phyloP scores from a whole-genome alignment of 2,797 vertebrate genomes.

The Chaunax sp. region DNA sequence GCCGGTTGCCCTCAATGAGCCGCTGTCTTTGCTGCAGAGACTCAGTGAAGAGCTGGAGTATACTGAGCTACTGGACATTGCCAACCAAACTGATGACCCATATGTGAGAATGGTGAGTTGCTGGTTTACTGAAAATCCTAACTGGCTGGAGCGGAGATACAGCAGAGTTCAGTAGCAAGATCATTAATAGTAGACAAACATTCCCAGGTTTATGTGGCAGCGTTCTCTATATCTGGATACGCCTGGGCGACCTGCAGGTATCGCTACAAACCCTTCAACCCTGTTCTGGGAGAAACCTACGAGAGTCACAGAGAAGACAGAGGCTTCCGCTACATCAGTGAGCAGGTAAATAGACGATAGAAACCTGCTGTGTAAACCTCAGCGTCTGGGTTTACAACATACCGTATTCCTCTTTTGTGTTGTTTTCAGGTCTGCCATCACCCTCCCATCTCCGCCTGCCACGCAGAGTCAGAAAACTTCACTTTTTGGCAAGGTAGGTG shows the following conservation, averaged over 20 bases:
- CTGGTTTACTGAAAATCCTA: not conserved
- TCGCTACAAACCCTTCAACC: slow-evolving; percentile 94
- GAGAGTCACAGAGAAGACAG: slow-evolving; percentile 89
- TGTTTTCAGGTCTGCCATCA: slow-evolving; percentile 89
- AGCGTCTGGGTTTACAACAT: not conserved
- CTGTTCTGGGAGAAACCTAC: slow-evolving; percentile 92
- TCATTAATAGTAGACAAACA: fast-evolving
- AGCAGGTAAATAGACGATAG: slow-evolving; percentile 83
- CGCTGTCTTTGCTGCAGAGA: slow-evolving; percentile 86
- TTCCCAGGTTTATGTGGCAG: slow-evolving; percentile 87
- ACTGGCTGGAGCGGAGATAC: not conserved
- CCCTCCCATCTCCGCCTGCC: slow-evolving; percentile 91
- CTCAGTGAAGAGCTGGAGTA: slow-evolving; percentile 93
- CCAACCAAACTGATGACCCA: slow-evolving; percentile 86
- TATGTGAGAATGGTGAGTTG: slow-evolving; percentile 88
- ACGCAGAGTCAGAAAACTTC: slow-evolving; percentile 92
- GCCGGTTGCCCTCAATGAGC: slow-evolving; percentile 88
- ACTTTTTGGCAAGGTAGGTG: slow-evolving; percentile 93
- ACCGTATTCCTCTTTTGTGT: not conserved
- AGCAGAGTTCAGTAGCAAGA: not conserved
- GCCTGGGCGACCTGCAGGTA: slow-evolving; percentile 91
- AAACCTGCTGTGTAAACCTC: not conserved
- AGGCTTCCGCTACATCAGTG: slow-evolving; percentile 89
- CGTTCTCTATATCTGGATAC: slow-evolving; percentile 92
- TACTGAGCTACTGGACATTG: slow-evolving; percentile 87